These are phyloP conservation scores for Sepiola atlantica DNA, from an alignment of 2,888 invertebrate species.

Conservation along the genomic window DNA sequence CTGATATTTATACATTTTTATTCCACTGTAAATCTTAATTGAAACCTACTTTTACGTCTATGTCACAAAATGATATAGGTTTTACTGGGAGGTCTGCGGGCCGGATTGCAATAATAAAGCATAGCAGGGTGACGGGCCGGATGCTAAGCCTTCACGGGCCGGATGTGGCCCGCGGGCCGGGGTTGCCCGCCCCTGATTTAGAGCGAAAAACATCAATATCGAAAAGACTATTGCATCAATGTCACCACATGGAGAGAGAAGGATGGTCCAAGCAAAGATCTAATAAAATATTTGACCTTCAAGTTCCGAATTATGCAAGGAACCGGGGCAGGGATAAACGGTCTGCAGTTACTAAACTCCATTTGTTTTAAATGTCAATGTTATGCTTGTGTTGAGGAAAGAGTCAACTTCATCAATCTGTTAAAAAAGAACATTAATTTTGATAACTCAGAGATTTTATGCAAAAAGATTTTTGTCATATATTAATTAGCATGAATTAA, in stretches of 20 bases:
- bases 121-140: too few relatives aligned
- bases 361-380: background rate
- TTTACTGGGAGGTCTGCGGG: too few relatives aligned
- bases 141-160: too few relatives aligned
- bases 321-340: background rate
- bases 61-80: too few relatives aligned
- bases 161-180: too few relatives aligned
- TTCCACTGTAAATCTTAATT: too few relatives aligned
- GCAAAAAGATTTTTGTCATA: background rate
- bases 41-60: too few relatives aligned
- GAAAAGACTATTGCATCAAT: background rate
- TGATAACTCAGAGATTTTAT: background rate
- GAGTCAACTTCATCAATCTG: background rate
- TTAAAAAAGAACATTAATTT: background rate
- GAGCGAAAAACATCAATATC: background rate
- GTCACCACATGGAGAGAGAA: background rate
- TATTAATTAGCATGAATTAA: background rate
- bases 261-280: background rate
- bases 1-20: too few relatives aligned
- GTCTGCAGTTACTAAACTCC: background rate
- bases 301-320: background rate
- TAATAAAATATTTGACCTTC: background rate
- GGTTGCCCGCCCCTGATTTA: too few relatives aligned
- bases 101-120: too few relatives aligned
- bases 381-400: background rate